Base-by-base conservation (phyloP, 1,140 invertebrate species). In the Lordiphosa collinella region DNA sequence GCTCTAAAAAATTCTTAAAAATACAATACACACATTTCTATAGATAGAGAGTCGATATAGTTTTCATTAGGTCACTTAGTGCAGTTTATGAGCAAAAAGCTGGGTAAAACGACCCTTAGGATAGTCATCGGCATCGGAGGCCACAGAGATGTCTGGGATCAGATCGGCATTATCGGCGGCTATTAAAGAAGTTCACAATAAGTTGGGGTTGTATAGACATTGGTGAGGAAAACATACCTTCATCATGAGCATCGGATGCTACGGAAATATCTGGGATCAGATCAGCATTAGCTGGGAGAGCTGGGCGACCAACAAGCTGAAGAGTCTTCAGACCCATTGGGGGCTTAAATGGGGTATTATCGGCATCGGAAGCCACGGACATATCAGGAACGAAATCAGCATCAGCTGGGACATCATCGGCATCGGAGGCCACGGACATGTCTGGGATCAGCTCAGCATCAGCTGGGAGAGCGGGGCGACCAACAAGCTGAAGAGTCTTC, bases 21-120 rank as follows among this genome's bases (percentile, higher is more conserved):
- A 56, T 70, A 70, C 51, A 70, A 70, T 70, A 61, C 40, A 66
- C 51, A 35, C 52, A 59, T 16, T 29, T 29, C 8, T 29, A 29
- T 29, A 29, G 25, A 29, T 29, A 29, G 25, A 29, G 25, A 29
- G 25, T 29, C 25, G 25, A 8, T 8, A 29, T 8, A 1, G 5
- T 29, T 7, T 29, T 8, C 25, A 29, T 29, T 1, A 7, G 25
- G 25, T 29, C 25, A 29, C 7, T 29, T 25, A 7, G 22, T 32
- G 29, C 14, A 47, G 16, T 32, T 47, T 11, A 4, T n/a, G 25
- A 11, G 2, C 7, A 11, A 25, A 11, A 18, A 8, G 40, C 4
- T 43, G 22, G 16, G 10, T 22, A 12, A 32, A 13, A 4, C 0
- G 22, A 44, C 11, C 7, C 11, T 38, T 16, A 9, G 2, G 25